These are phyloP conservation scores for Phytoseiulus persimilis DNA, from an alignment of 2,888 invertebrate genomes.

Conservation along the genomic window DNA sequence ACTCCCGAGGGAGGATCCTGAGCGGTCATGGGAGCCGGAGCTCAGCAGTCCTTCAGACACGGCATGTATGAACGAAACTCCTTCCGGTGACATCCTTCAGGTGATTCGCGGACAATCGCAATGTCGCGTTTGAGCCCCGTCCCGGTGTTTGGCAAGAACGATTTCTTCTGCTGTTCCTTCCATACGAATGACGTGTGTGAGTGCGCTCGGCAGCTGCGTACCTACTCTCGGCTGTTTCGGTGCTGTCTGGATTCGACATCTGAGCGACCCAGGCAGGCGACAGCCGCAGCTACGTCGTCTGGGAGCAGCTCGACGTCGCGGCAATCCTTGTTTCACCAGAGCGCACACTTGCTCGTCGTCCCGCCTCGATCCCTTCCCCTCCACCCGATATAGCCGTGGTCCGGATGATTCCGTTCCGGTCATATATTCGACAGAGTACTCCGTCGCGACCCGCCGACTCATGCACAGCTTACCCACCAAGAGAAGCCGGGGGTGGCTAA, in stretches of 20 bases:
- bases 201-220: neutral
- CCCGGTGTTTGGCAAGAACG: neutral
- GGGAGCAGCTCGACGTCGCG: neutral
- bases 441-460: neutral
- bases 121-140: neutral
- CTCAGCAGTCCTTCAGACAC: too few relatives aligned
- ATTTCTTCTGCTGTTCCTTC: neutral
- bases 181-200: neutral
- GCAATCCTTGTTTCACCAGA: neutral
- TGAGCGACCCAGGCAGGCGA: neutral
- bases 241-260: neutral
- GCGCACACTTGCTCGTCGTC: neutral
- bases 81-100: neutral
- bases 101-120: neutral
- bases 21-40: too few relatives aligned
- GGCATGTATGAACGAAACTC: too few relatives aligned
- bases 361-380: neutral
- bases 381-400: too few relatives aligned
- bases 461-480: neutral
- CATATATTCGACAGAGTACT: neutral
- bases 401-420: too few relatives aligned
- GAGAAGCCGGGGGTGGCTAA: neutral
- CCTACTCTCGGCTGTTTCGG: neutral
- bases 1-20: too few relatives aligned
- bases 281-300: neutral